Evolutionary conservation across 1,140 invertebrate species (phyloP).

Genomic region (Drosophila paulistorum): DNA sequence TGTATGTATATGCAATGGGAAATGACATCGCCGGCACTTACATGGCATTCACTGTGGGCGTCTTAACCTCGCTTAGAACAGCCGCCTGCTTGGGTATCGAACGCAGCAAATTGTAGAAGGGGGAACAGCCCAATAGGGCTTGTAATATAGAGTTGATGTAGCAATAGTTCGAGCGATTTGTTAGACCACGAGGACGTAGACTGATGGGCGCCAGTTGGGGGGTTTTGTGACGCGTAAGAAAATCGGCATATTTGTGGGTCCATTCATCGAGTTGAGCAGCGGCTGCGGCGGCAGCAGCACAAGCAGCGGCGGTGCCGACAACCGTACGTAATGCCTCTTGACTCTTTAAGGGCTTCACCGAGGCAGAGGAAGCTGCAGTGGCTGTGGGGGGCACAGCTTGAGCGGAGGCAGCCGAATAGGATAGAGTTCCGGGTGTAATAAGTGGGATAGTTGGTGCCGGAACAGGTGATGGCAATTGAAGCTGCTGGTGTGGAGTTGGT

Average conservation of each 20-base stretch:
- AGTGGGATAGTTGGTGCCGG: slow-evolving; percentile 62
- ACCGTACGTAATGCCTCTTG: slow-evolving; percentile 35
- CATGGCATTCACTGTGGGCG: slow-evolving; percentile 95
- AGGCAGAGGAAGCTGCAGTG: slow-evolving; percentile 32
- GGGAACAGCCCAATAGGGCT: slow-evolving; percentile 95
- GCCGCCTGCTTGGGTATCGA: slow-evolving; percentile 86
- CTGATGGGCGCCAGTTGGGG: slow-evolving; percentile 90
- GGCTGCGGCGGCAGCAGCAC: background rate
- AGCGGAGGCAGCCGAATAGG: slow-evolving; percentile 80
- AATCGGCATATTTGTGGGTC: slow-evolving; percentile 86
- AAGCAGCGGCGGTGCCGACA: slow-evolving; percentile 4
- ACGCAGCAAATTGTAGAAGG: slow-evolving; percentile 95
- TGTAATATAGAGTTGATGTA: slow-evolving; percentile 97
- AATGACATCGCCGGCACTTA: slow-evolving; percentile 48
- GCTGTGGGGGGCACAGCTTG: slow-evolving; percentile 59
- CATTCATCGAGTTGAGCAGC: slow-evolving; percentile 69
- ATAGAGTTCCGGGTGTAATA: slow-evolving; percentile 77
- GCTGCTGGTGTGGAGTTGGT: slow-evolving; percentile 30
- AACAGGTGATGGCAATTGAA: slow-evolving; percentile 55
- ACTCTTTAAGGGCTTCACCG: slow-evolving; percentile 51
- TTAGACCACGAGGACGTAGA: slow-evolving; percentile 92
- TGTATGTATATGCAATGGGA: no score
- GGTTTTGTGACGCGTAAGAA: slow-evolving; percentile 88
- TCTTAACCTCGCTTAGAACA: slow-evolving; percentile 87
- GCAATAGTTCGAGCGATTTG: slow-evolving; percentile 96